Conservation (phyloP, 2,888 invertebrate genomes). For the Mythimna impura region DNA sequence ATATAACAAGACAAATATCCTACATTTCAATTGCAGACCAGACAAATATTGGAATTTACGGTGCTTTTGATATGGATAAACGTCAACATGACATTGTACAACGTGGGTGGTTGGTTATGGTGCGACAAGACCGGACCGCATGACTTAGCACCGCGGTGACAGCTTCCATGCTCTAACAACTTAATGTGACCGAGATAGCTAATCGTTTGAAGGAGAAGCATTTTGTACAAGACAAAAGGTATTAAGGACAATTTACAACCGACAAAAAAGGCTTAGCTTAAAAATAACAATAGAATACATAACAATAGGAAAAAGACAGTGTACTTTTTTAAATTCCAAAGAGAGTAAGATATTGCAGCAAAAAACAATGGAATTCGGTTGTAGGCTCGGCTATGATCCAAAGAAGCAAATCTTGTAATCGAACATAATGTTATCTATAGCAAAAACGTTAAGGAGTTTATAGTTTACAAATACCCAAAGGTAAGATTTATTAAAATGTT, state of each 20-base stretch:
- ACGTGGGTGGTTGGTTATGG: constrained; percentile 77
- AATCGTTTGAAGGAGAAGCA: constrained; percentile 50
- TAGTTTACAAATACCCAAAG: constrained; percentile 12
- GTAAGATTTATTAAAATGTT: constrained; percentile 27
- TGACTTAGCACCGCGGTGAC: constrained; percentile 73
- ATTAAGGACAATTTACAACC: constrained; percentile 1
- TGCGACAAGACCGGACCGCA: constrained; percentile 72
- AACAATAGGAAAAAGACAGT: neutral
- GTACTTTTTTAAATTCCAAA: neutral
- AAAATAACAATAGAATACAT: neutral
- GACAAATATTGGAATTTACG: constrained; percentile 62
- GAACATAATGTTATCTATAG: too few relatives aligned
- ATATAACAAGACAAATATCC: constrained; percentile 41
- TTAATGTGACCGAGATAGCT: constrained; percentile 65
- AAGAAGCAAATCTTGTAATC: neutral
- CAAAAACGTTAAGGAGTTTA: neutral
- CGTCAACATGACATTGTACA: constrained; percentile 63
- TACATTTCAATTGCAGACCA: constrained; percentile 49
- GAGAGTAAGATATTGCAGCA: constrained; percentile 1
- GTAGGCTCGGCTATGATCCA: neutral
- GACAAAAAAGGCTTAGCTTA: neutral
- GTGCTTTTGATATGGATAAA: constrained; percentile 64
- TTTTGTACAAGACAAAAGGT: constrained; percentile 26
- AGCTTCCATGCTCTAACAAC: constrained; percentile 72
- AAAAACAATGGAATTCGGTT: neutral